These are phyloP conservation scores for Oryzias celebensis DNA, from an alignment of 2,113 vertebrate genomes.

Conservation along the genomic window DNA sequence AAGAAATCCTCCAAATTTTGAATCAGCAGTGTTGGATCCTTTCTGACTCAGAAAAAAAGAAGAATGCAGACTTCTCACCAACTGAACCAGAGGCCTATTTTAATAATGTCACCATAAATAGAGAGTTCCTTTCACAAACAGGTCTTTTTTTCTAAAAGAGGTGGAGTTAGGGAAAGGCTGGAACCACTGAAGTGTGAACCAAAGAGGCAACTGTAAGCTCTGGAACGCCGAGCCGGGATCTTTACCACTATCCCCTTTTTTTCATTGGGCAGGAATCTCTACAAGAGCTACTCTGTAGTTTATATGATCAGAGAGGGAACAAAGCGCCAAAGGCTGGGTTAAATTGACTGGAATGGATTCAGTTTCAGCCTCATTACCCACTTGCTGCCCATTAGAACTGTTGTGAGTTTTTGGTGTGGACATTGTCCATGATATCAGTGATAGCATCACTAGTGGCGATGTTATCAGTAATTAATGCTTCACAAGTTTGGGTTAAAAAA, in stretches of 20 bases:
- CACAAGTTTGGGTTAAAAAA: background rate
- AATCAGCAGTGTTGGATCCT: constrained; percentile 19
- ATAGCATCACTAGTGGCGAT: constrained; percentile 14
- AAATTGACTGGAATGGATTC: constrained; percentile 53
- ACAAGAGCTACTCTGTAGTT: constrained; percentile 5
- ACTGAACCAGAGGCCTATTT: background rate
- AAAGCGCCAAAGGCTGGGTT: constrained; percentile 2
- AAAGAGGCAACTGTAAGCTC: background rate
- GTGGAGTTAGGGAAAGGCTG: background rate
- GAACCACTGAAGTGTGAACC: constrained; percentile 18
- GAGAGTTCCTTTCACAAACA: constrained; percentile 50
- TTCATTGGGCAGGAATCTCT: background rate
- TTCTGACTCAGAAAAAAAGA: constrained; percentile 37
- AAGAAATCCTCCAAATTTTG: background rate
- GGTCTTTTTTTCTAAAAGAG: constrained; percentile 18
- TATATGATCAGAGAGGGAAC: constrained; percentile 22
- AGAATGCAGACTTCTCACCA: constrained; percentile 37
- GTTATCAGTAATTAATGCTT: background rate
- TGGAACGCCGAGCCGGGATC: background rate
- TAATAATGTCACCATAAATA: constrained; percentile 20
- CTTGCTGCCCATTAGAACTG: constrained; percentile 26
- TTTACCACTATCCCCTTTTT: too few relatives aligned
- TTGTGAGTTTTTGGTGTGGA: constrained; percentile 25
- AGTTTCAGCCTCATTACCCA: constrained; percentile 56
- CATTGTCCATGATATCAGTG: constrained; percentile 19